These are phyloP conservation scores for Zaprionus lachaisei DNA, from an alignment of 1,140 invertebrate species.

Conservation along the genomic window DNA sequence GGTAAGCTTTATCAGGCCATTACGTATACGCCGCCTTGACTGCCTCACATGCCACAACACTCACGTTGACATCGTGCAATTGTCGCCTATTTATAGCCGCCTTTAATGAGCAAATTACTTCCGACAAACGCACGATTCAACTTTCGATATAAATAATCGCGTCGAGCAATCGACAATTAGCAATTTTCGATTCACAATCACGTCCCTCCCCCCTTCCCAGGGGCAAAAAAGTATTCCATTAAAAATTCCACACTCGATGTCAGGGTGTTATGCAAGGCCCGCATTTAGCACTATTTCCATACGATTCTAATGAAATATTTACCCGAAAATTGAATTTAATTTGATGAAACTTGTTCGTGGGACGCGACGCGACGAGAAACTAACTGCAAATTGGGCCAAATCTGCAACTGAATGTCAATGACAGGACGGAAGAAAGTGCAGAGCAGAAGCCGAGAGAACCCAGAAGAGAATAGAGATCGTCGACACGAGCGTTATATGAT, in stretches of 20 bases:
- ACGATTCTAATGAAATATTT: conserved; percentile 41
- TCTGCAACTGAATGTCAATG: conserved; percentile 75
- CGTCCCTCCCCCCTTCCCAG: not conserved
- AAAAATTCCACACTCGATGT: not conserved
- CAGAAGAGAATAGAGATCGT: not conserved
- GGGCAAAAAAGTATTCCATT: conserved; percentile 13
- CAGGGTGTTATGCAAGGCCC: not conserved
- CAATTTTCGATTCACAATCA: conserved; percentile 25
- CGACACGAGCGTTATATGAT: conserved; percentile 16
- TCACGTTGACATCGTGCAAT: conserved; percentile 24
- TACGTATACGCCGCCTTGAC: conserved; percentile 70
- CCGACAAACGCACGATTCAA: conserved; percentile 76
- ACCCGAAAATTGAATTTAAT: conserved; percentile 45
- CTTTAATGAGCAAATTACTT: conserved; percentile 68
- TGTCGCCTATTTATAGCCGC: conserved; percentile 65
- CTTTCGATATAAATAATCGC: conserved; percentile 72
- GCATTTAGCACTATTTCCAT: not conserved
- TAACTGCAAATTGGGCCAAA: conserved; percentile 61
- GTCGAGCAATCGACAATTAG: conserved; percentile 49
- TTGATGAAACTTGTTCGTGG: conserved; percentile 14
- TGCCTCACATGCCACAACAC: conserved; percentile 30
- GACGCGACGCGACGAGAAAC: conserved; percentile 68
- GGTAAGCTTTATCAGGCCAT: conserved; percentile 47
- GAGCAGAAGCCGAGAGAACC: conserved; percentile 3
- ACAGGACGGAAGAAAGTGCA: conserved; percentile 43